phyloP scores from a whole-genome alignment of 1,140 invertebrate species.

The Drosophila navojoa region DNA sequence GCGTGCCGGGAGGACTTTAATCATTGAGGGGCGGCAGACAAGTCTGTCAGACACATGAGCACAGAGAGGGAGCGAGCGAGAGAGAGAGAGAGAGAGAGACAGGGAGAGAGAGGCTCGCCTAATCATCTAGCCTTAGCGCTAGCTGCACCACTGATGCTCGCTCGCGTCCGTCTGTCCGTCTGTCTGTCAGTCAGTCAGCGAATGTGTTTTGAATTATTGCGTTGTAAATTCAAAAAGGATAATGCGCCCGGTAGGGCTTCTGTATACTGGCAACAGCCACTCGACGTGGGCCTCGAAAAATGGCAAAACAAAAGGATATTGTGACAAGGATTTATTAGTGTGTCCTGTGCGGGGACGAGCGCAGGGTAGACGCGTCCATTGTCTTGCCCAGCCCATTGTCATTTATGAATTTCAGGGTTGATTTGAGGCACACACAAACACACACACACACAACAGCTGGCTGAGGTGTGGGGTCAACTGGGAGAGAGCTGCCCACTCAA shows the following conservation, averaged over 20 bases:
- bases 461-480: conserved; percentile 3
- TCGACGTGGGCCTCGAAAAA: conserved; percentile 55
- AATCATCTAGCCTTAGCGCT: not conserved
- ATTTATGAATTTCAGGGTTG: conserved; percentile 63
- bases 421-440: conserved; percentile 48
- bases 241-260: conserved; percentile 29
- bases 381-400: conserved; percentile 45
- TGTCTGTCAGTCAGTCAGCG: conserved; percentile 57
- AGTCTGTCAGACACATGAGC: conserved; percentile 33
- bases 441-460: not conserved
- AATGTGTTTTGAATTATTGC: conserved; percentile 81
- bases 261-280: conserved; percentile 13
- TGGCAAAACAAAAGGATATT: conserved; percentile 79
- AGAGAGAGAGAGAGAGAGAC: not conserved
- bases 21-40: conserved; percentile 49
- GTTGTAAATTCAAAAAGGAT: conserved; percentile 78
- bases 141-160: not conserved
- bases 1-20: conserved; percentile 75
- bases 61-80: not conserved
- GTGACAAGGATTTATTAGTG: conserved; percentile 80
- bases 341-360: conserved; percentile 28
- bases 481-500: conserved; percentile 22
- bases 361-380: conserved; percentile 45
- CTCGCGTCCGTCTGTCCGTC: not conserved
- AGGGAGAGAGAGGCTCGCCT: not conserved